These are phyloP conservation scores for Dipus sagitta DNA, from an alignment of 2,797 vertebrate genomes.

Conservation along the genomic window DNA sequence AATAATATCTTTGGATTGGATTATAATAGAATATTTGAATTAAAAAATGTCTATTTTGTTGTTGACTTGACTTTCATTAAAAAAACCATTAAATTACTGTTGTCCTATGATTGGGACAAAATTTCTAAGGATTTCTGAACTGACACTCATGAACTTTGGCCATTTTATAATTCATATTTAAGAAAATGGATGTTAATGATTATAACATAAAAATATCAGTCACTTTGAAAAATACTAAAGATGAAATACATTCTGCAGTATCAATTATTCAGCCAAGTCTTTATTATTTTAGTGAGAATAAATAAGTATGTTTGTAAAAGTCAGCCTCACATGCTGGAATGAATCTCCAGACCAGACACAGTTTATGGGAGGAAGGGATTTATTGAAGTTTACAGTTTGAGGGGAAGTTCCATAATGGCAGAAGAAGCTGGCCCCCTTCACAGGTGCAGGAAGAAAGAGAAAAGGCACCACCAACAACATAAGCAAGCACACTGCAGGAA, in stretches of 20 bases:
- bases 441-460: too few species aligned
- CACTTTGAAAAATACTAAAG: background rate
- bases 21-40: background rate
- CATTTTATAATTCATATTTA: background rate
- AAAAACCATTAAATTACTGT: background rate
- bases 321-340: too few species aligned
- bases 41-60: background rate
- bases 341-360: too few species aligned
- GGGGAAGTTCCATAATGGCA: too few species aligned
- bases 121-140: background rate
- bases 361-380: too few species aligned
- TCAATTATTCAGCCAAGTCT: background rate
- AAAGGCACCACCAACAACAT: too few species aligned
- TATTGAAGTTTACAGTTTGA: too few species aligned
- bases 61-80: background rate
- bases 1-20: background rate
- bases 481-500: too few species aligned
- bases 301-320: too few species aligned
- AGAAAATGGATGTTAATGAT: background rate
- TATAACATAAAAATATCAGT: background rate
- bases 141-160: background rate
- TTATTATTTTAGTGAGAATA: too few species aligned
- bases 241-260: background rate
- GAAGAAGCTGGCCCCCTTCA: too few species aligned
- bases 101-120: background rate